These are phyloP conservation scores for Tinea pellionella DNA, from an alignment of 2,888 invertebrate genomes.

Conservation along the genomic window DNA sequence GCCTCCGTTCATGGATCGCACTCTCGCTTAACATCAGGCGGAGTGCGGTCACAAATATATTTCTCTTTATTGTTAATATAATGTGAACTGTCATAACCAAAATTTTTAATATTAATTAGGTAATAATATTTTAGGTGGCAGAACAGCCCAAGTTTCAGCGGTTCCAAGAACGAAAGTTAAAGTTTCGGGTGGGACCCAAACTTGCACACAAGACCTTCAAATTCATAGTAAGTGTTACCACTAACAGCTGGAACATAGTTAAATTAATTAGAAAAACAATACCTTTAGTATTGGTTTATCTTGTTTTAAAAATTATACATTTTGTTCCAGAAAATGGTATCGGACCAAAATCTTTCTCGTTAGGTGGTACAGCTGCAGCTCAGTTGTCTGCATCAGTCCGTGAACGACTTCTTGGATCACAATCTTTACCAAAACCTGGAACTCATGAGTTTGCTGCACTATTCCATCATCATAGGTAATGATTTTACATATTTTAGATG, in stretches of 20 bases:
- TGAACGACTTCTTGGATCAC: conserved; percentile 87
- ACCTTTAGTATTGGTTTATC: background rate
- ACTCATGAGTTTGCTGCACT: conserved; percentile 76
- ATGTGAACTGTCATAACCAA: too few species aligned
- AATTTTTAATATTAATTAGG: background rate
- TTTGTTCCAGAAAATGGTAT: conserved; percentile 72
- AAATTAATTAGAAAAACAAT: background rate
- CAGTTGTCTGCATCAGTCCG: conserved; percentile 89
- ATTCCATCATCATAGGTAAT: conserved; percentile 72
- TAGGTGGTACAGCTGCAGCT: conserved; percentile 86
- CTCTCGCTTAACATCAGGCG: too few species aligned
- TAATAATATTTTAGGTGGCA: conserved; percentile 42
- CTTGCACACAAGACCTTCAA: conserved; percentile 82
- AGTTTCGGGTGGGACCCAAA: conserved; percentile 91
- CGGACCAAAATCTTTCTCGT: conserved; percentile 86
- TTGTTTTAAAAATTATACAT: background rate
- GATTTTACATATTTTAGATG: background rate
- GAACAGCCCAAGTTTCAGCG: conserved; percentile 86
- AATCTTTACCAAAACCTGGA: conserved; percentile 84
- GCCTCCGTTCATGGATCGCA: too few species aligned
- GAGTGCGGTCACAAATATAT: too few species aligned
- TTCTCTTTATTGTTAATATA: too few species aligned
- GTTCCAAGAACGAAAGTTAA: conserved; percentile 89
- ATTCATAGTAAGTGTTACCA: conserved; percentile 70
- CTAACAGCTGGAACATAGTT: background rate